A percentile compares a stretch with the other conserved stretches of the same genome.
These are phyloP conservation scores for Leptopilina myrica DNA, from an alignment of 2,888 invertebrate species.

Conservation along the genomic window DNA sequence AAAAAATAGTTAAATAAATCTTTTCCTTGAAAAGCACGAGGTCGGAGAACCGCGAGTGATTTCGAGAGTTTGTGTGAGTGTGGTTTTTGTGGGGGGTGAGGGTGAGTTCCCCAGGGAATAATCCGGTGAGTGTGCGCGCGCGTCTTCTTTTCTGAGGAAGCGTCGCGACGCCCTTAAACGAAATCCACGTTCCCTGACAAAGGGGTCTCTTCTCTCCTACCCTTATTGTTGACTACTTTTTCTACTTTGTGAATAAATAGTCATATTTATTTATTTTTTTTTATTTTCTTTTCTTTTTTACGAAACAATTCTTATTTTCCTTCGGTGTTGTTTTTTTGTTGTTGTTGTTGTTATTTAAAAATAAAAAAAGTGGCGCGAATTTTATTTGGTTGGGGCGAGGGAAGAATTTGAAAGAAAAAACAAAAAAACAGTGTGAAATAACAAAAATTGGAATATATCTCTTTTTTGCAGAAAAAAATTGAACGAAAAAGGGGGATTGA, in stretches of 20 bases:
- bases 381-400: background rate
- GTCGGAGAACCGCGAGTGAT: constrained; percentile 26
- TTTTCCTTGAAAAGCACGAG: background rate
- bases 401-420: background rate
- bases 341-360: too few relatives aligned
- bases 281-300: background rate
- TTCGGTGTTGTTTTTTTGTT: too few relatives aligned
- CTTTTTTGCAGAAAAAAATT: constrained; percentile 40
- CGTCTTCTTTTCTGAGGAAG: background rate
- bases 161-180: constrained; percentile 21
- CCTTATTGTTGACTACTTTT: constrained; percentile 6
- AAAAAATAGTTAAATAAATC: too few relatives aligned
- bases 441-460: background rate
- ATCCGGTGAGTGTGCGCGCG: constrained; percentile 11
- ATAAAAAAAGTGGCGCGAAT: constrained; percentile 1
- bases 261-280: background rate
- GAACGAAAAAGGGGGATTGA: background rate
- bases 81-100: too few relatives aligned
- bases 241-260: background rate
- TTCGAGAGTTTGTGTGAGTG: background rate
- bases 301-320: too few relatives aligned
- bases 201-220: constrained; percentile 10
- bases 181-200: constrained; percentile 16
- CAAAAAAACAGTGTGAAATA: background rate
- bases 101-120: constrained; percentile 21